A percentile compares a stretch with the other conserved stretches of the same genome.
These are phyloP conservation scores for Plebejus anna DNA, from an alignment of 2,888 invertebrate species.

Conservation along the genomic window DNA sequence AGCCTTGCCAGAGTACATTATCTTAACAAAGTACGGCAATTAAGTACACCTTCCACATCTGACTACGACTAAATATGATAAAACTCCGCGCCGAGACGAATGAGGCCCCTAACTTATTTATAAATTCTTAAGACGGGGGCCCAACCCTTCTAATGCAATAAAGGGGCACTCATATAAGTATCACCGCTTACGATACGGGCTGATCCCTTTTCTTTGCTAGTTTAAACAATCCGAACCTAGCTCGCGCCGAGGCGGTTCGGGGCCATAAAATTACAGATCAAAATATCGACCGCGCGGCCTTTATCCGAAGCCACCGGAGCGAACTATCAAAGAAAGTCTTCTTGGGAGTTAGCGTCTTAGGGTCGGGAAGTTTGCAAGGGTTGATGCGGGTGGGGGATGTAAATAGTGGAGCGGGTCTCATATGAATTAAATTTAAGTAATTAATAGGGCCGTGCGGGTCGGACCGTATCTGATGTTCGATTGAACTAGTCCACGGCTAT, in stretches of 20 bases:
- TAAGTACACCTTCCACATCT: constrained; percentile 80
- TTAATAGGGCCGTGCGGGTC: constrained; percentile 60
- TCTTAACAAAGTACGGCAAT: constrained; percentile 80
- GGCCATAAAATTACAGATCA: constrained; percentile 80
- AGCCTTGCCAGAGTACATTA: constrained; percentile 79
- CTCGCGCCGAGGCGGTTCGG: constrained; percentile 66
- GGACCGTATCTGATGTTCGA: constrained; percentile 50
- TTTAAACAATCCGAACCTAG: constrained; percentile 53
- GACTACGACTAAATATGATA: constrained; percentile 80
- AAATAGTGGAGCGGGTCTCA: constrained; percentile 73
- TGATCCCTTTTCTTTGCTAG: constrained; percentile 56
- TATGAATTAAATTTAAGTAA: constrained; percentile 80
- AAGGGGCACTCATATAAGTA: constrained; percentile 78
- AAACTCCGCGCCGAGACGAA: constrained; percentile 71
- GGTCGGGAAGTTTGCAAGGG: constrained; percentile 76
- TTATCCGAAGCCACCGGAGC: constrained; percentile 73
- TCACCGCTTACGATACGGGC: constrained; percentile 73
- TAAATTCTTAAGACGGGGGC: constrained; percentile 69
- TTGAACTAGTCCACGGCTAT: constrained; percentile 43
- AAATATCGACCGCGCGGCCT: constrained; percentile 75
- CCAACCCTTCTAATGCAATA: constrained; percentile 78
- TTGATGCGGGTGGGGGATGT: constrained; percentile 76
- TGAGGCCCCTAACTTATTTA: constrained; percentile 76
- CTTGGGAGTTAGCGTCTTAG: constrained; percentile 77
- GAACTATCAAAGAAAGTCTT: constrained; percentile 79